Conservation (phyloP, 2,888 invertebrate genomes). For the Drosophila cyrtoloma region DNA sequence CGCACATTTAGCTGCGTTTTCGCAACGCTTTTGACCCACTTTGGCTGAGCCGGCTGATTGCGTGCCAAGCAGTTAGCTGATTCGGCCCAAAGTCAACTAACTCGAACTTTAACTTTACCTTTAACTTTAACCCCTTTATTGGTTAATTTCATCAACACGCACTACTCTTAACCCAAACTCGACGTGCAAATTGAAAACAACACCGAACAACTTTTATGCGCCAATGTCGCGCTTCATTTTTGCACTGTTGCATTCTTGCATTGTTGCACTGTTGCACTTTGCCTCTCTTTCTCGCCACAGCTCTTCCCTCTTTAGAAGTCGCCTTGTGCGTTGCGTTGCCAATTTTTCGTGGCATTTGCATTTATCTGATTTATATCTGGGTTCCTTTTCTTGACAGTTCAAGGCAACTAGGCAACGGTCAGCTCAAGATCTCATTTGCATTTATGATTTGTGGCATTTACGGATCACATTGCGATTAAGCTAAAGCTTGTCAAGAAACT, state of each 20-base stretch:
- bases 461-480: constrained; percentile 1
- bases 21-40: constrained; percentile 71
- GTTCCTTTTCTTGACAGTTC: constrained; percentile 23
- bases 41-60: constrained; percentile 70
- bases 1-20: constrained; percentile 64
- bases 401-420: constrained; percentile 4
- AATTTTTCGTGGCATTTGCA: constrained; percentile 49
- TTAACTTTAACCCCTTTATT: constrained; percentile 61
- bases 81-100: constrained; percentile 68
- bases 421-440: constrained; percentile 17
- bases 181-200: constrained; percentile 68
- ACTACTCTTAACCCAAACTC: constrained; percentile 55
- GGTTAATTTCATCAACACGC: constrained; percentile 82
- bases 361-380: constrained; percentile 30
- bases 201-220: constrained; percentile 66
- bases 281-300: neutral
- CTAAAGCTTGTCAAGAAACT: constrained; percentile 1
- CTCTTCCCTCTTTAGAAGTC: constrained; percentile 13
- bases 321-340: constrained; percentile 56
- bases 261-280: constrained; percentile 63
- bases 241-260: constrained; percentile 51
- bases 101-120: constrained; percentile 66
- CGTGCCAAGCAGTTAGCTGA: constrained; percentile 60
- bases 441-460: constrained; percentile 32
- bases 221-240: constrained; percentile 67